Evolutionary conservation across 2,888 invertebrate genomes (phyloP).

Genomic region (Dryobota labecula): DNA sequence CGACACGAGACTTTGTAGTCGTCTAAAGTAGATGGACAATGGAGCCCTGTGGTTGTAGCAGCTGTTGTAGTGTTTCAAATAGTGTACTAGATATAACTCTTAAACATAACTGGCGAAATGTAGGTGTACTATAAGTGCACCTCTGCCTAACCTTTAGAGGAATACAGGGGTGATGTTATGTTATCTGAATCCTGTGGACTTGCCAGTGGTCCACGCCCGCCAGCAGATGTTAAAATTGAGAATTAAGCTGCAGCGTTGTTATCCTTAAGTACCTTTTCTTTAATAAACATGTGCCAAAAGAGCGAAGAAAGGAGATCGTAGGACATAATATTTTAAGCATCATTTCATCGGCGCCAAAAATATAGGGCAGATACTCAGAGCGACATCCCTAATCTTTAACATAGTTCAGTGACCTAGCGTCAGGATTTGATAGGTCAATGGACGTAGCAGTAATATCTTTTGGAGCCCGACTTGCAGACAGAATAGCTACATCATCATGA

Average conservation of each 20-base stretch:
- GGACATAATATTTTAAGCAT: not conserved
- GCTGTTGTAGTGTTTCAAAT: not conserved
- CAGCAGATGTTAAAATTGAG: not conserved
- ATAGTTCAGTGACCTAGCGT: conserved; percentile 42
- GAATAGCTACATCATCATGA: conserved; percentile 25
- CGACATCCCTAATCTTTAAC: conserved; percentile 1
- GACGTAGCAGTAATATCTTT: conserved; percentile 33
- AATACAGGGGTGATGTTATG: too few relatives aligned
- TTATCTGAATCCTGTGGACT: not conserved
- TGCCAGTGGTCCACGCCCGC: not conserved
- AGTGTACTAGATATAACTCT: not conserved
- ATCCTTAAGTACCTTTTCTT: not conserved
- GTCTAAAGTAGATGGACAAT: not conserved
- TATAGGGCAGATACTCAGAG: not conserved
- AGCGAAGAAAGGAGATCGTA: not conserved
- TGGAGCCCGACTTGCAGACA: not conserved
- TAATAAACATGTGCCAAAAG: not conserved
- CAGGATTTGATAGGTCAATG: conserved; percentile 33
- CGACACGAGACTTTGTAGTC: not conserved
- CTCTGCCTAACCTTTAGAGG: not conserved
- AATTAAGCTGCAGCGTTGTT: not conserved
- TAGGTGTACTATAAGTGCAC: not conserved
- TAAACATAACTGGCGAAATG: not conserved
- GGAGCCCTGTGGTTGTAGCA: not conserved
- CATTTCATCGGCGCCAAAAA: not conserved